phyloP scores from a whole-genome alignment of 53 echinoderm and acorn worm genomes.

The Zoroaster sp. region DNA sequence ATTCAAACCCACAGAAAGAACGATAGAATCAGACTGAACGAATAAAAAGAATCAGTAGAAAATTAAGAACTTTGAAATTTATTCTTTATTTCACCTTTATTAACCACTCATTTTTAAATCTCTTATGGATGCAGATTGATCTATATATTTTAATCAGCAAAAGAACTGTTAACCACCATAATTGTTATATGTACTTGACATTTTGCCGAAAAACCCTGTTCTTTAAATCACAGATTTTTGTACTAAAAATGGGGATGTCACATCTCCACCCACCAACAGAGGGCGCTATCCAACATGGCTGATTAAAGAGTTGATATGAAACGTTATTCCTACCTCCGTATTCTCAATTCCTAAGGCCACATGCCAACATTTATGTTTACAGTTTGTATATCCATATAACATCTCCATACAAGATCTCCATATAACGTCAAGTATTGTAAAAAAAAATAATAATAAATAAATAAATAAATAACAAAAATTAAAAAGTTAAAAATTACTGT shows the following conservation, averaged over 20 bases:
- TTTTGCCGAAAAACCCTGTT: not conserved
- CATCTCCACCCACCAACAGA: not conserved
- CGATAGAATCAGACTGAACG: not conserved
- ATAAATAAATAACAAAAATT: too few species aligned
- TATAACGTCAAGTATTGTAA: too few species aligned
- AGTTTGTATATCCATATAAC: too few species aligned
- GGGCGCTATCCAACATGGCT: too few species aligned
- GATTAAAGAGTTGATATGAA: too few species aligned
- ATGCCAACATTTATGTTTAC: too few species aligned
- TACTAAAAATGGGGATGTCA: constrained; percentile 11
- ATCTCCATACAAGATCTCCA: too few species aligned
- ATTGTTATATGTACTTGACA: too few species aligned
- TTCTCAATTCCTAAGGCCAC: too few species aligned
- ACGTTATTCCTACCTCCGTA: too few species aligned
- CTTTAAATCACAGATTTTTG: not conserved
- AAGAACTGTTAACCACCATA: not conserved
- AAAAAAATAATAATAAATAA: too few species aligned
- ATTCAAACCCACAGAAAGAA: not conserved
- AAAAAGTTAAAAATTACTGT: too few species aligned
- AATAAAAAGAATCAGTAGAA: not conserved
- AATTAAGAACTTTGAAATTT: not conserved
- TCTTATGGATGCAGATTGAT: not conserved
- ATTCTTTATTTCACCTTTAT: not conserved
- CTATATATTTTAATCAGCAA: not conserved
- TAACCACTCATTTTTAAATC: not conserved